Evolutionary conservation across 1,140 invertebrate genomes (phyloP), one percentile per base, ranked within the genome.

Genomic region (Helicoverpa zea): DNA sequence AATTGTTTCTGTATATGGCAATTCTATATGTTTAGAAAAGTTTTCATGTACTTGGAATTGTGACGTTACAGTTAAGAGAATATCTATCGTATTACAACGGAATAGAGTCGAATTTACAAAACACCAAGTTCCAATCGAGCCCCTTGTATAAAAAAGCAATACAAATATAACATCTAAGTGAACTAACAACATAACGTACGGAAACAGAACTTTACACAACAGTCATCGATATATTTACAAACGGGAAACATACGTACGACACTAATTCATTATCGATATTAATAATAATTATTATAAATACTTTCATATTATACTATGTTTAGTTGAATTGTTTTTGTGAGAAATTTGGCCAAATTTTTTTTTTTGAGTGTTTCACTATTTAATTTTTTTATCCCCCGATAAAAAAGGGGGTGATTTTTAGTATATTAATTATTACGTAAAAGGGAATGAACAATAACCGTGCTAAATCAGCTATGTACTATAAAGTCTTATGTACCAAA

Each of bases 191-290:
- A 83, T 72, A 72, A 84, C 89, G 88, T 64, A 47, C 87, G 87
- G 86, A 87, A 91, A 92, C 87, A 87, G 83, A 93, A 89, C 77
- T 91, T 89, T 92, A 91, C 89, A 91, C 89, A 92, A 92, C 91
- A 92, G 90, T 84, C 78, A 80, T 86, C 83, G 72, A 86, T 89
- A 90, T 92, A 92, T 92, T 83, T 92, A 92, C 91, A 92, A 88
- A 68, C 64, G 64, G 18, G 64, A 49, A 68, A 68, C 64, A 68
- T 68, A 68, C 64, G 64, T 68, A 68, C 64, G 47, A 68, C 64
- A 68, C 47, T 68, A 68, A 68, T 68, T 51, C 64, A 51, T 68
- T 68, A 68, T 43, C 23, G 2, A 16, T 35, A 29, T 43, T 64
- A 63, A 64, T 49, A 29, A 73, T 73, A 58, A 30, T 51, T 16